Conservation (phyloP, 2,113 vertebrate genomes). For the Seriola rivoliana region DNA sequence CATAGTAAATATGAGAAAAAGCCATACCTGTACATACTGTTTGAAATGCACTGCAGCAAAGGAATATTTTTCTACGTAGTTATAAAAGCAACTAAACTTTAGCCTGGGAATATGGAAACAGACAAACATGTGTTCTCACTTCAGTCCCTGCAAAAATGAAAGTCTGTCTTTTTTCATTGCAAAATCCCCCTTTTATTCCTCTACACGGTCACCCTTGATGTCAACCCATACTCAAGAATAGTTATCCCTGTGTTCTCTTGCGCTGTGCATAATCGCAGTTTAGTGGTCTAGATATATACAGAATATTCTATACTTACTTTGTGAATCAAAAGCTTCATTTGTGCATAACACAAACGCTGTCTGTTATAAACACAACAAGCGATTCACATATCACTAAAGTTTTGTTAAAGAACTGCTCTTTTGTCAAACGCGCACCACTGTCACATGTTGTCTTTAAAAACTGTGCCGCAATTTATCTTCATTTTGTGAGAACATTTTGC, state of each 20-base stretch:
- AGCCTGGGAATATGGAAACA: slow-evolving; percentile 2
- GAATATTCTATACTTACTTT: not conserved
- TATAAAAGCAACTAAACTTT: not conserved
- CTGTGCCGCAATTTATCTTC: not conserved
- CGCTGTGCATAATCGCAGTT: not conserved
- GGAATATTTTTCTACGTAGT: not conserved
- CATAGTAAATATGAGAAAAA: not conserved
- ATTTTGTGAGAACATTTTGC: not conserved
- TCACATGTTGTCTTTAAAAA: not conserved
- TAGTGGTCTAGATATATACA: not conserved
- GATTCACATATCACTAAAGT: not conserved
- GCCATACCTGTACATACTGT: not conserved
- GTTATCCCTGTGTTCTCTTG: not conserved
- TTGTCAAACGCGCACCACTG: not conserved
- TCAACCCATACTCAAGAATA: slow-evolving; percentile 1
- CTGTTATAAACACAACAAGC: not conserved
- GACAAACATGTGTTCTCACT: slow-evolving; percentile 3
- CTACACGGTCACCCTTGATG: not conserved
- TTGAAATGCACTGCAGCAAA: not conserved
- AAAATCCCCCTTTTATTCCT: slow-evolving; percentile 1
- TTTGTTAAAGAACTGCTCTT: slow-evolving; percentile 3
- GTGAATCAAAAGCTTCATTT: not conserved
- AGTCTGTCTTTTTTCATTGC: not conserved
- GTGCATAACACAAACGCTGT: not conserved
- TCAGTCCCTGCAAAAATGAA: not conserved